These are phyloP conservation scores for Luscinia luscinia DNA, from an alignment of 2,797 vertebrate genomes.

Conservation along the genomic window DNA sequence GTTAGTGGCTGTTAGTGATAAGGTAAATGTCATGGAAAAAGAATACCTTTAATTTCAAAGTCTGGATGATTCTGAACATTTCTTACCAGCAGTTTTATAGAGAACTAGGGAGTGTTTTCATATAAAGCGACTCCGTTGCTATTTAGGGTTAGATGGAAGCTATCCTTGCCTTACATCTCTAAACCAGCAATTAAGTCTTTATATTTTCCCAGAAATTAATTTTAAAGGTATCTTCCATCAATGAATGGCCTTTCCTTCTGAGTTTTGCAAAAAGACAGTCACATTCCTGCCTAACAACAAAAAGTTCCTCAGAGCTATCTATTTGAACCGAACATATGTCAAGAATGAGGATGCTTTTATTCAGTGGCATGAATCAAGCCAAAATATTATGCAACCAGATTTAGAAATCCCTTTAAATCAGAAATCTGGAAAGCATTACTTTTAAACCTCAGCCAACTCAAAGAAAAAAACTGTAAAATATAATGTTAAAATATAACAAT, in stretches of 20 bases:
- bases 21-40: not conserved
- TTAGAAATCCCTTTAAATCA: not conserved
- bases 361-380: rapidly evolving
- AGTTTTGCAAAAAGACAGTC: not conserved
- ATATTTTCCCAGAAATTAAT: not conserved
- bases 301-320: not conserved
- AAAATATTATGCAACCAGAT: not conserved
- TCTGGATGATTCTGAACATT: not conserved
- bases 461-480: not conserved
- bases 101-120: not conserved
- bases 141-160: not conserved
- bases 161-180: not conserved
- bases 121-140: not conserved
- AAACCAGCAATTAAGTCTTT: not conserved
- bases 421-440: not conserved
- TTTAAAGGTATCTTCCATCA: not conserved
- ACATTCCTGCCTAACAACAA: not conserved
- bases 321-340: not conserved
- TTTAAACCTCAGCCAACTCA: not conserved
- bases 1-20: not conserved
- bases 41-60: not conserved
- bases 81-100: not conserved
- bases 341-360: not conserved
- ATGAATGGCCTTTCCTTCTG: not conserved
- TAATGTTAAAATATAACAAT: not conserved